Percentiles rank a stretch among this genome's conserved stretches.
Evolutionary conservation across 2,113 vertebrate species (phyloP).

Genomic region (Pristiophorus japonicus): DNA sequence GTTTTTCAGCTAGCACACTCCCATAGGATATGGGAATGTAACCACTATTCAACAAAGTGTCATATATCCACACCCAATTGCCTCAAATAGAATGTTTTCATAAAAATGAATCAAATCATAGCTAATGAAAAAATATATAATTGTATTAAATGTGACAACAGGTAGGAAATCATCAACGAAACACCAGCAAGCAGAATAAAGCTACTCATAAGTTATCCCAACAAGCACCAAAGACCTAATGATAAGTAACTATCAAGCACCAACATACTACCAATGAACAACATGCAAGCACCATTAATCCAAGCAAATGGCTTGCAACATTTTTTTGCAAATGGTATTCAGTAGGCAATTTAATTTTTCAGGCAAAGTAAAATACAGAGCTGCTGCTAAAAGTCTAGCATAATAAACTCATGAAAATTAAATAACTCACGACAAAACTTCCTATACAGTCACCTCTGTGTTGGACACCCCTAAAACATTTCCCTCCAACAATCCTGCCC

Average conservation of each 20-base stretch:
- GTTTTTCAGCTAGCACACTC: neutral
- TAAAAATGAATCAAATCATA: neutral
- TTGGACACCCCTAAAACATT: neutral
- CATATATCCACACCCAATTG: neutral
- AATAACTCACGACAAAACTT: neutral
- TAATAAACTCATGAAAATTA: neutral
- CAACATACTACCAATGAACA: neutral
- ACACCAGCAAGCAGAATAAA: neutral
- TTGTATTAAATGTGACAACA: neutral
- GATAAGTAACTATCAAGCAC: neutral
- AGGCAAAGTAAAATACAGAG: neutral
- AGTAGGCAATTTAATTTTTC: neutral
- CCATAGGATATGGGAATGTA: neutral
- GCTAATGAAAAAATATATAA: neutral
- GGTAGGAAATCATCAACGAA: neutral
- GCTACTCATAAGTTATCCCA: neutral
- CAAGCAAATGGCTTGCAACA: neutral
- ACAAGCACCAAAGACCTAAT: neutral
- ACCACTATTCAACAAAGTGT: neutral
- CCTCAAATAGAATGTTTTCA: neutral
- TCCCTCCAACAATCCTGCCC: neutral
- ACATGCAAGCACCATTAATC: neutral
- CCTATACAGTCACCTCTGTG: neutral
- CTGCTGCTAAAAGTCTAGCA: neutral
- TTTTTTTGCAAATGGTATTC: neutral